Evolutionary conservation across 2,888 invertebrate species (phyloP).

Genomic region (Sphaeridia pumilis): DNA sequence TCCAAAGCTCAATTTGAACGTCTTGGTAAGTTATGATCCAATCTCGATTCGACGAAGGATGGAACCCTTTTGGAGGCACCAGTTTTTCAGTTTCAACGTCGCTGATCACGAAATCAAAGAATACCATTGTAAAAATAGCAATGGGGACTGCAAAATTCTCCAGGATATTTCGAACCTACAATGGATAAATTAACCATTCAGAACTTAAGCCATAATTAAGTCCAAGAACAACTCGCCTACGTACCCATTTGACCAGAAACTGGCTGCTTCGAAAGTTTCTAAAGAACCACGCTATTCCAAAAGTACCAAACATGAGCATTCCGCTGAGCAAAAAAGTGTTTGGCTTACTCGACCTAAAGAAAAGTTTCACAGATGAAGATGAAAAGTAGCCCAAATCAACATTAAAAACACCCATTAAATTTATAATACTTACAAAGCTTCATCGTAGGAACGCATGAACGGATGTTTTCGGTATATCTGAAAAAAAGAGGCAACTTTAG

Average conservation of each 20-base stretch:
- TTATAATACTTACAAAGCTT: no score
- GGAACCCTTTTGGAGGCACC: slow-evolving; percentile 42
- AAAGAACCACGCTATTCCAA: slow-evolving; percentile 44
- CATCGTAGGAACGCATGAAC: no score
- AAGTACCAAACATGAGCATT: slow-evolving; percentile 46
- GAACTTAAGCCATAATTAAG: no score
- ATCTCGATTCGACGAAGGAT: slow-evolving; percentile 38
- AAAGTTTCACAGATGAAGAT: no score
- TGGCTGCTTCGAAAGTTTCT: slow-evolving; percentile 44
- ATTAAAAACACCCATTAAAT: no score
- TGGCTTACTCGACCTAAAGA: slow-evolving; percentile 40
- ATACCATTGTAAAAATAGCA: slow-evolving; percentile 43
- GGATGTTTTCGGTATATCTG: no score
- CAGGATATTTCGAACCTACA: slow-evolving; percentile 42
- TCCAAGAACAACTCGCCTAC: no score
- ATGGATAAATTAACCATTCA: no score
- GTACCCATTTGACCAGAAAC: slow-evolving; percentile 42
- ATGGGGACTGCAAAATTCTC: slow-evolving; percentile 46
- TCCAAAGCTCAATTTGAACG: slow-evolving; percentile 38
- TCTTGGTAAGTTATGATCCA: slow-evolving; percentile 73
- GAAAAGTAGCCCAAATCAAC: no score
- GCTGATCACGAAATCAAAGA: slow-evolving; percentile 41
- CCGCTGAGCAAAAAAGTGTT: slow-evolving; percentile 47
- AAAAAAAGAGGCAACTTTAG: no score
- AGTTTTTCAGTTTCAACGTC: slow-evolving; percentile 41